These are phyloP conservation scores for Sitophilus oryzae DNA, from an alignment of 1,140 invertebrate species.

Conservation along the genomic window DNA sequence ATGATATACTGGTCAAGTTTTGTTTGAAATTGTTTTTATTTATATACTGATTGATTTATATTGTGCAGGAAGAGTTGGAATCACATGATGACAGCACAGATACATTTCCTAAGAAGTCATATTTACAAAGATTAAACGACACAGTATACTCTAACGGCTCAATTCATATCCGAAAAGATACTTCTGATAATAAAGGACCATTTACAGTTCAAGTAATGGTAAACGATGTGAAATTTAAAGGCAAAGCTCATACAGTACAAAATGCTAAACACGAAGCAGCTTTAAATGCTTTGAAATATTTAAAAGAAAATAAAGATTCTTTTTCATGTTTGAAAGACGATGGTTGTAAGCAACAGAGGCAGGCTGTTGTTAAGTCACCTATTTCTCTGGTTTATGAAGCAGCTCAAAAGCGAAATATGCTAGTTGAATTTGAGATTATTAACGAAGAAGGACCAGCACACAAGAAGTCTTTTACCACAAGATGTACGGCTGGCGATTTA, in stretches of 20 bases:
- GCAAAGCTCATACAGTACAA: constrained; percentile 31
- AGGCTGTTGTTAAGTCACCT: constrained; percentile 33
- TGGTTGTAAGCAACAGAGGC: constrained; percentile 27
- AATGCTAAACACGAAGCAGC: constrained; percentile 36
- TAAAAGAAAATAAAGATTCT: constrained; percentile 18
- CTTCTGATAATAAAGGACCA: constrained; percentile 25
- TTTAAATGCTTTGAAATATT: constrained; percentile 28
- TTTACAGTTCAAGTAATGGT: constrained; percentile 32
- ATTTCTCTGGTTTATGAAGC: constrained; percentile 33
- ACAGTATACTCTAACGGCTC: constrained; percentile 24
- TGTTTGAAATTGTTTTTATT: constrained; percentile 1
- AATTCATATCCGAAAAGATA: constrained; percentile 22
- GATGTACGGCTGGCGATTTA: constrained; percentile 30
- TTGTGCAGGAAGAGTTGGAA: constrained; percentile 1
- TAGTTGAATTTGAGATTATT: constrained; percentile 31
- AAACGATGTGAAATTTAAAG: constrained; percentile 29
- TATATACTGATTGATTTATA: neutral
- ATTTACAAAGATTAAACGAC: constrained; percentile 29
- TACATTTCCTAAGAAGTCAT: constrained; percentile 20
- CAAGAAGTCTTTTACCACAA: constrained; percentile 30
- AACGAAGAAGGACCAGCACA: constrained; percentile 31
- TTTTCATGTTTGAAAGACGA: constrained; percentile 27
- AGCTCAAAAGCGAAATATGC: constrained; percentile 27
- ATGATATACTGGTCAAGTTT: constrained; percentile 17
- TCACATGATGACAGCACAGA: neutral